Base-by-base conservation (phyloP, 1,140 invertebrate genomes). In the Meteorus sp. region DNA sequence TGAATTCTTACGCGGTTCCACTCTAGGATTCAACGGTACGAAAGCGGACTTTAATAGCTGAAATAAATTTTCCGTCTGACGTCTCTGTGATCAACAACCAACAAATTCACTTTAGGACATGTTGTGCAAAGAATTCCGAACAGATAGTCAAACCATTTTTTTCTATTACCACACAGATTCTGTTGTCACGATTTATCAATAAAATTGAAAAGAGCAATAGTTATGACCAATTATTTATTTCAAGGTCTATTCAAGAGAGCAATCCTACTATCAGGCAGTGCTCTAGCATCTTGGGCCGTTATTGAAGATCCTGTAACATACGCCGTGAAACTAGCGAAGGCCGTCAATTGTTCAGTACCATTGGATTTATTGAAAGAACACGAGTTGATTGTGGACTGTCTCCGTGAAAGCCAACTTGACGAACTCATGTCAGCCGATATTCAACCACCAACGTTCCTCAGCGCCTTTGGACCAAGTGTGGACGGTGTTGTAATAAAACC, bases 221-320 rank as follows among this genome's bases (percentile, higher is more conserved):
- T 25, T 31, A 4, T 53, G 23, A 17, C 5, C 22, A 7, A 22
- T 43, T 56, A 43, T 57, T 52, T 44, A 1, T 56, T 64, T 64
- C 1, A 78, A 89, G 91, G 89, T 62, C 79, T 97, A 3, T 97
- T 98, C 75, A 92, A 95, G 63, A 86, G 94, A 60, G 90, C 92
- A 3, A 90, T 97, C 54, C 82, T 98, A 4, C 84, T 97, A 70
- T 95, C 93, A 2, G 95, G 95, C 6, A 97, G 95, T 13, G 95
- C 95, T 0, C 79, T 97, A 8, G 93, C 92, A 41, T 93, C 91
- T 0, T 98, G 93, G 96, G 95, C 95, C 0, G 81, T 96, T 35
- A 92, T 96, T 1, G 89, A 93, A 67, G 92, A 97, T 76, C 93
- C 95, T 0, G 87, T 91, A 0, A 85, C 87, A 54, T 95, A 92